Percentiles rank a stretch among this genome's conserved stretches.
These are phyloP conservation scores for Misgurnus mizolepis DNA, from an alignment of 2,113 vertebrate genomes.

Conservation along the genomic window DNA sequence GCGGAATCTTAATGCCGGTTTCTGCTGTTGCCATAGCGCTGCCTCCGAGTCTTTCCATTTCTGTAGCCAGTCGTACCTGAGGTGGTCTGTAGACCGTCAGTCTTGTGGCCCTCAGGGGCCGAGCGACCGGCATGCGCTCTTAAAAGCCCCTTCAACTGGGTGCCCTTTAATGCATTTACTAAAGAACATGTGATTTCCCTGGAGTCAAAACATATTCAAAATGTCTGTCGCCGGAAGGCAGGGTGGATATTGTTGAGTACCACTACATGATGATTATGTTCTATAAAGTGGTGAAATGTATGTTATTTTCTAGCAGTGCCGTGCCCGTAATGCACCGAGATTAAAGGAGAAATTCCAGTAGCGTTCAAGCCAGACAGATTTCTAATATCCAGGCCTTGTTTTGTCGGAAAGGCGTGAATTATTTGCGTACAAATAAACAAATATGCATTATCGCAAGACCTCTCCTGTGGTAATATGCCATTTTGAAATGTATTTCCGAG, in stretches of 20 bases:
- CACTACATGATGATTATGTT: slow-evolving; percentile 33
- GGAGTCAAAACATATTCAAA: slow-evolving; percentile 39
- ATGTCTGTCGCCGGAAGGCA: slow-evolving; percentile 9
- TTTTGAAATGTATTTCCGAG: slow-evolving; percentile 17
- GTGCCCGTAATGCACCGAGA: slow-evolving; percentile 9
- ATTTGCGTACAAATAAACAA: background rate
- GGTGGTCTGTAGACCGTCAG: slow-evolving; percentile 24
- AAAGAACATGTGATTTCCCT: slow-evolving; percentile 43
- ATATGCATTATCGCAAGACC: background rate
- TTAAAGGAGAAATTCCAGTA: slow-evolving; percentile 15
- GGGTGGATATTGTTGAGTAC: slow-evolving; percentile 16
- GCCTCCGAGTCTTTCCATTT: slow-evolving; percentile 18
- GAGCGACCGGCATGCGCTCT: slow-evolving; percentile 15
- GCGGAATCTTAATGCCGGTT: slow-evolving; percentile 56
- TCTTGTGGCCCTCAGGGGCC: slow-evolving; percentile 22
- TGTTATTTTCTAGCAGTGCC: slow-evolving; percentile 20
- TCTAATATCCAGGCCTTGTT: slow-evolving; percentile 1
- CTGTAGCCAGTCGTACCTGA: slow-evolving; percentile 25
- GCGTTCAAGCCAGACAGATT: background rate
- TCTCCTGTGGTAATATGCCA: background rate
- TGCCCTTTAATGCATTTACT: slow-evolving; percentile 17
- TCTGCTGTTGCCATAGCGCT: slow-evolving; percentile 50
- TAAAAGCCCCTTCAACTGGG: slow-evolving; percentile 6
- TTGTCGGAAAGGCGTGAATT: slow-evolving; percentile 4
- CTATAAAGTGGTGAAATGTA: slow-evolving; percentile 16